phyloP scores from a whole-genome alignment of 1,140 invertebrate species.

The Lepidurus packardi region DNA sequence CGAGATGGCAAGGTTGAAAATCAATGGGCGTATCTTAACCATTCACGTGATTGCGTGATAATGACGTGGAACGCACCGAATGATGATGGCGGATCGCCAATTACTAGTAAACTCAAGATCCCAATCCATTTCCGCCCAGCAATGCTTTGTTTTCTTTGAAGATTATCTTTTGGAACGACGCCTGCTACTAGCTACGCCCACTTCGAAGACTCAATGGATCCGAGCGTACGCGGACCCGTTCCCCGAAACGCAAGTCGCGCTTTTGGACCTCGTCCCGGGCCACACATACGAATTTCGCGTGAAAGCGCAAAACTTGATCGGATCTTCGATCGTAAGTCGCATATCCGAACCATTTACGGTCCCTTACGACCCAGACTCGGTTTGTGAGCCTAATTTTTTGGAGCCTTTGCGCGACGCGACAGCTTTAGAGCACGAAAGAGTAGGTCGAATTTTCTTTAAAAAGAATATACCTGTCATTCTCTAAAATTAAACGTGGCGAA shows the following conservation, averaged over 20 bases:
- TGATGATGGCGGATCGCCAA: slow-evolving; percentile 80
- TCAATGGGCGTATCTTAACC: slow-evolving; percentile 44
- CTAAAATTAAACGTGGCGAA: background rate
- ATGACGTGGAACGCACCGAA: slow-evolving; percentile 75
- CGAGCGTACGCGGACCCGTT: slow-evolving; percentile 64
- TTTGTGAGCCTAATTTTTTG: slow-evolving; percentile 38
- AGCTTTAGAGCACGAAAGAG: slow-evolving; percentile 57
- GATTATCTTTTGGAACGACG: slow-evolving; percentile 67
- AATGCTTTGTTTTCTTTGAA: slow-evolving; percentile 33
- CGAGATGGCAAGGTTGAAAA: slow-evolving; percentile 36
- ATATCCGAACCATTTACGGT: slow-evolving; percentile 70
- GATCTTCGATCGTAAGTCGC: slow-evolving; percentile 52
- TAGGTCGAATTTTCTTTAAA: slow-evolving; percentile 30
- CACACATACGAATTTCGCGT: slow-evolving; percentile 85
- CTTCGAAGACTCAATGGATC: slow-evolving; percentile 56
- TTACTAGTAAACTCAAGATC: slow-evolving; percentile 53
- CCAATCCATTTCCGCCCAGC: background rate
- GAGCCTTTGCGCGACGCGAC: slow-evolving; percentile 37
- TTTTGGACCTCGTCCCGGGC: slow-evolving; percentile 71
- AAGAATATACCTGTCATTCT: background rate
- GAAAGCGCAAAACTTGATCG: slow-evolving; percentile 75
- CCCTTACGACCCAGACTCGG: slow-evolving; percentile 54
- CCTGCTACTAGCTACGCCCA: slow-evolving; percentile 54
- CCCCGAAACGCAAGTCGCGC: slow-evolving; percentile 60
- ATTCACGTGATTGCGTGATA: slow-evolving; percentile 72